Evolutionary conservation across 2,113 vertebrate genomes (phyloP), one percentile per base, ranked within the genome.

Genomic region (Leucoraja erinaceus): DNA sequence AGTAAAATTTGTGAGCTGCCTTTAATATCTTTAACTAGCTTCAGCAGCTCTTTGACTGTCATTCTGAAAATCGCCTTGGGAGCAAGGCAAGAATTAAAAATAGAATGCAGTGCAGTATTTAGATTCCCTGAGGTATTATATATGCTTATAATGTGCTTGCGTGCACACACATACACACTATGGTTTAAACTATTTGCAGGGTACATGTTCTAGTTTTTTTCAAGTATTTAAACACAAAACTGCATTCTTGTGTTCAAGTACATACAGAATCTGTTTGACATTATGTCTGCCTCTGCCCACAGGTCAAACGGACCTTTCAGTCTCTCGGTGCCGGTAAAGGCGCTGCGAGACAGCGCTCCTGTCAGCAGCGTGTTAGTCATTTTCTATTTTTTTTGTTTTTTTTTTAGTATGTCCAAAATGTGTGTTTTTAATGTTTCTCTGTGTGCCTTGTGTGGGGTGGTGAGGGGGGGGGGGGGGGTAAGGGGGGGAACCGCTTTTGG

Each of bases 21-120:
- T 61, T 61, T 28, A 72, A 72, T 72, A 61, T 61, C 25, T 84
- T 59, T 61, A 22, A n/a, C 59, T 5, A 33, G 28, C 56, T 31
- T 88, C 90, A 91, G 20, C 33, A 25, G 66, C 14, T 90, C n/a
- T 33, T 33, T 47, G 77, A 6, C 31, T 68, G 31, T 68, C 63
- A 47, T 20, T 70, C 88, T 70, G 88, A 70, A 90, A 47, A 90
- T 90, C 8, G 33, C 90, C 90, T 91, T 54, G 25, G 83, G 90
- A 72, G 22, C 56, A 7, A 74, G 10, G 90, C 59, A 91, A 74
- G 81, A 91, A 74, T 70, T 47, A 70, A 91, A 91, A 70, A 72
- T 91, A 91, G n/a, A 72, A 74, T 12, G 25, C 18, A 72, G 20
- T 6, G 3, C 20, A 72, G 33, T 38, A 91, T 54, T 74, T 4